phyloP scores from a whole-genome alignment of 2,888 invertebrate genomes.

The Adela reaumurella region DNA sequence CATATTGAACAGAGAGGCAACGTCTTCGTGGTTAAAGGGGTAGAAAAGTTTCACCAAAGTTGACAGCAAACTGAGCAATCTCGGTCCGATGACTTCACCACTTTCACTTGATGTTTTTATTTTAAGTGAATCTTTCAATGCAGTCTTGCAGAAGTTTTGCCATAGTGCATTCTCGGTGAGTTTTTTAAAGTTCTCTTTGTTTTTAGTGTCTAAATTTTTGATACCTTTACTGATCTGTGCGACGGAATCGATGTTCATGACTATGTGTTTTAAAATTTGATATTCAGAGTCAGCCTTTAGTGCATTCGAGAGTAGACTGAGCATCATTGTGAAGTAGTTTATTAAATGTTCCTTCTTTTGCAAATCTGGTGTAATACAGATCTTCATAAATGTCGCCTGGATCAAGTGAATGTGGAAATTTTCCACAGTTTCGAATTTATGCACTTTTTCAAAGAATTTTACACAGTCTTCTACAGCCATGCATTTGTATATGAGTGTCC shows the following conservation, averaged over 20 bases:
- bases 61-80: constrained; percentile 54
- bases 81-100: constrained; percentile 31
- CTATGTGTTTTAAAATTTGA: constrained; percentile 20
- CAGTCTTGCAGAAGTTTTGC: constrained; percentile 60
- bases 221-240: constrained; percentile 29
- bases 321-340: constrained; percentile 52
- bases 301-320: constrained; percentile 48
- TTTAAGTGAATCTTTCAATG: constrained; percentile 64
- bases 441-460: constrained; percentile 54
- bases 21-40: constrained; percentile 35
- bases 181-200: constrained; percentile 32
- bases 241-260: constrained; percentile 27
- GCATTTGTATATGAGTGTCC: constrained; percentile 55
- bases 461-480: constrained; percentile 56
- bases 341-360: constrained; percentile 37
- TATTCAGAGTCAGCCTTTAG: constrained; percentile 37
- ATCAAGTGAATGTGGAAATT: constrained; percentile 55
- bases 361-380: constrained; percentile 26
- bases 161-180: constrained; percentile 47
- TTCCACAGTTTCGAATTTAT: constrained; percentile 62
- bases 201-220: constrained; percentile 17
- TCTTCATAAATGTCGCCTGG: constrained; percentile 51
- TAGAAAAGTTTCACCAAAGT: constrained; percentile 57
- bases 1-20: constrained; percentile 66
- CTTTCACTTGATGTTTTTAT: constrained; percentile 27